Evolutionary conservation across 2,888 invertebrate species (phyloP).

Genomic region (Prosapia bicincta): DNA sequence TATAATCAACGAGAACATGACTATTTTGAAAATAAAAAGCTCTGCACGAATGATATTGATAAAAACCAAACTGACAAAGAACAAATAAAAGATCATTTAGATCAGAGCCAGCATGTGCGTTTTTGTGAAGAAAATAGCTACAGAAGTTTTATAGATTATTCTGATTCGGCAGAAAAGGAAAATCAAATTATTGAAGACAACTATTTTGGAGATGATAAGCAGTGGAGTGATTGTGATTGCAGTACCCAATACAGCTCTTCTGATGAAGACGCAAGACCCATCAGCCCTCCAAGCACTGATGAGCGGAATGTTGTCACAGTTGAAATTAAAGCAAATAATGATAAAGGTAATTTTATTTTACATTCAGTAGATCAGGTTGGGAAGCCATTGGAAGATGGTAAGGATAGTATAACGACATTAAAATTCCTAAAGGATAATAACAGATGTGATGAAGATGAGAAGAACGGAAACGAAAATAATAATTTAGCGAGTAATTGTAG

Average conservation of each 20-base stretch:
- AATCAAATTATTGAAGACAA: not conserved
- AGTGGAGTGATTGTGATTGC: slow-evolving; percentile 13
- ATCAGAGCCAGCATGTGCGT: slow-evolving; percentile 17
- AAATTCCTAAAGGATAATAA: not conserved
- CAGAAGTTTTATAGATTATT: slow-evolving; percentile 14
- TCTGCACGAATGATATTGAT: not conserved
- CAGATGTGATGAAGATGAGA: not conserved
- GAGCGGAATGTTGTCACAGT: not conserved
- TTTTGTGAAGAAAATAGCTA: slow-evolving; percentile 15
- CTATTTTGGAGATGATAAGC: slow-evolving; percentile 4
- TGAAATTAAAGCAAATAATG: not conserved
- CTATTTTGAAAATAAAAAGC: not conserved
- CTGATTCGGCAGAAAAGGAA: slow-evolving; percentile 3
- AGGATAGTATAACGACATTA: not conserved
- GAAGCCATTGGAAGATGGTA: not conserved
- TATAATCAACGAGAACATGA: not conserved
- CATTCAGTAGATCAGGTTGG: not conserved
- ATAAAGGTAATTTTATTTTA: not conserved
- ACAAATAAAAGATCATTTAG: not conserved
- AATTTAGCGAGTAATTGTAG: not conserved
- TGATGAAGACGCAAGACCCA: slow-evolving; percentile 11
- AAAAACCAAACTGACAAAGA: not conserved
- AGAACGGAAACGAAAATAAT: not conserved
- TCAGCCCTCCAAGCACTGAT: not conserved
- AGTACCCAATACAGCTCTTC: slow-evolving; percentile 6